Conservation (phyloP, 1,140 invertebrate genomes). For the Vanessa atalanta region DNA sequence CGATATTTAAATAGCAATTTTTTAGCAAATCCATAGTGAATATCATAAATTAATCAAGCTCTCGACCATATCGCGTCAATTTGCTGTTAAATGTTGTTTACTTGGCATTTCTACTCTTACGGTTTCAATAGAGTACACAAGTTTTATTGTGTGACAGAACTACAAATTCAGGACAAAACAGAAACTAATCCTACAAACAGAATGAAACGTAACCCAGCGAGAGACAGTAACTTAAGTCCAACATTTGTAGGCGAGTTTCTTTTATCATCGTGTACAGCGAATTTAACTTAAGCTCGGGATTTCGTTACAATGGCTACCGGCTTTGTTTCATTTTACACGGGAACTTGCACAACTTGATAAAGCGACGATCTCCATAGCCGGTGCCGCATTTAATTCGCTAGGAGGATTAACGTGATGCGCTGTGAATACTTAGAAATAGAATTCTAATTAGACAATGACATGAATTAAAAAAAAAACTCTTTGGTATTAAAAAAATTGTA, state of each 20-base stretch:
- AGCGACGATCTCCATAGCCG: background rate
- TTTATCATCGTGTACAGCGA: slow-evolving; percentile 20
- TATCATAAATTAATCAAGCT: no score
- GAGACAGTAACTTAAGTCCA: slow-evolving; percentile 17
- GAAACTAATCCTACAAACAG: slow-evolving; percentile 5
- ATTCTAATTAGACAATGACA: no score
- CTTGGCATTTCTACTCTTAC: no score
- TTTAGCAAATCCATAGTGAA: no score
- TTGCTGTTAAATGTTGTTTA: no score
- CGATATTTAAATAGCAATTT: no score
- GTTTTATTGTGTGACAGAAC: no score
- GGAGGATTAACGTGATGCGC: background rate
- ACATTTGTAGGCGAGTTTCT: slow-evolving; percentile 9
- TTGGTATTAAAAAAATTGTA: no score
- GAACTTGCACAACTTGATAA: slow-evolving; percentile 24
- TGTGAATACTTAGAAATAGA: no score
- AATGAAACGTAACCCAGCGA: background rate
- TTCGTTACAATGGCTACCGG: slow-evolving; percentile 23
- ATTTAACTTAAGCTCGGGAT: slow-evolving; percentile 23
- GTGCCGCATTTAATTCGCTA: slow-evolving; percentile 4
- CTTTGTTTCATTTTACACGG: slow-evolving; percentile 26
- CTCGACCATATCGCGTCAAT: no score
- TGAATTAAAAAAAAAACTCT: no score
- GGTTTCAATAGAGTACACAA: no score
- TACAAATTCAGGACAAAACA: background rate